A percentile compares a stretch with the other conserved stretches of the same genome.
phyloP scores from a whole-genome alignment of 2,888 invertebrate genomes.

The Acanthococcus lagerstroemiae region DNA sequence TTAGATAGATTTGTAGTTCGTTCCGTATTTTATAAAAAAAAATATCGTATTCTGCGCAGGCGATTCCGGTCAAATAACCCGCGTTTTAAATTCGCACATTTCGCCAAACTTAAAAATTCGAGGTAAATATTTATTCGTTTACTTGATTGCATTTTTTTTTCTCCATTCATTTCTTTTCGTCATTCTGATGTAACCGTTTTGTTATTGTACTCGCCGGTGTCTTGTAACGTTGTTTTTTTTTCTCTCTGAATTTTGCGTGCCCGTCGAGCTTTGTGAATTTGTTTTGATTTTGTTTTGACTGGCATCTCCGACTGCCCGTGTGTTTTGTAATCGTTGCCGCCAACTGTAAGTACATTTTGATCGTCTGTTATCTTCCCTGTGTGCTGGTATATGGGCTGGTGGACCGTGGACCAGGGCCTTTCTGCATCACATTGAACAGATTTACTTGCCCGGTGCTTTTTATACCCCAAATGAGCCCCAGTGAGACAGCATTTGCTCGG shows the following conservation, averaged over 20 bases:
- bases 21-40: neutral
- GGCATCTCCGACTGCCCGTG: too few species aligned
- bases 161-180: neutral
- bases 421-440: too few species aligned
- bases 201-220: neutral
- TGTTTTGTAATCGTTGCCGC: too few species aligned
- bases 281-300: neutral
- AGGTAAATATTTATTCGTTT: constrained; percentile 17
- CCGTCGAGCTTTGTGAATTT: neutral
- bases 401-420: too few species aligned
- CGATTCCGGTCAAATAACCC: constrained; percentile 22
- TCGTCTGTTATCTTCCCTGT: too few species aligned
- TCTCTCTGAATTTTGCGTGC: neutral
- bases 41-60: constrained; percentile 18
- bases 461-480: too few species aligned
- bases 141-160: constrained; percentile 10
- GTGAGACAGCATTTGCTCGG: too few species aligned
- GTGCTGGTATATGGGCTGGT: too few species aligned
- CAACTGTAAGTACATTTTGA: too few species aligned
- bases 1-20: constrained; percentile 28
- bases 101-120: constrained; percentile 19
- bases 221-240: neutral
- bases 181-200: neutral
- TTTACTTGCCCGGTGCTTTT: too few species aligned
- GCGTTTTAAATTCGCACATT: constrained; percentile 23